phyloP scores from a whole-genome alignment of 2,113 vertebrate genomes.

The Fukomys damarensis region DNA sequence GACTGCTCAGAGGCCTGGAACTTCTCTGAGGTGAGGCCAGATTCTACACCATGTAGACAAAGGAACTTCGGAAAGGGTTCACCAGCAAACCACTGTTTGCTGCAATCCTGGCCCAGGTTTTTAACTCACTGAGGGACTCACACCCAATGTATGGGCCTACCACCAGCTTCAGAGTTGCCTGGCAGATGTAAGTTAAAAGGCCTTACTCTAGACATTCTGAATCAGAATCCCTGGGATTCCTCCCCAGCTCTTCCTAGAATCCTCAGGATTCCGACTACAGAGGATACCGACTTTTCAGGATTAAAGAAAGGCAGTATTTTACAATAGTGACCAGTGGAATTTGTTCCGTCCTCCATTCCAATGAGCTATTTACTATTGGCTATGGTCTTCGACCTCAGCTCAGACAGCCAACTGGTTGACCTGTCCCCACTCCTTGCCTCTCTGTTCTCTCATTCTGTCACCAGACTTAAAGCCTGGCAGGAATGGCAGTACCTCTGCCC shows the following conservation, averaged over 20 bases:
- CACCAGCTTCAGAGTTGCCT: background rate
- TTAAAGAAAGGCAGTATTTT: background rate
- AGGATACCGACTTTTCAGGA: background rate
- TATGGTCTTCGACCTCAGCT: background rate
- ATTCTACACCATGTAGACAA: background rate
- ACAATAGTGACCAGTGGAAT: rapidly evolving
- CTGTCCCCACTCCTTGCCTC: background rate
- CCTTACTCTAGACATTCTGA: background rate
- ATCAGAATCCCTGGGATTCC: background rate
- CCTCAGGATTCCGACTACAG: background rate
- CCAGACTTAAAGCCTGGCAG: background rate
- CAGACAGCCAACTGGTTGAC: background rate
- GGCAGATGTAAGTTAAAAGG: background rate
- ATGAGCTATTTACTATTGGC: background rate
- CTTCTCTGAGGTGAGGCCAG: background rate
- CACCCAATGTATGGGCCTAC: background rate
- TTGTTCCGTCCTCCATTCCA: background rate
- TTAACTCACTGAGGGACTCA: background rate
- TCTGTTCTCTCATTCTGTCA: background rate
- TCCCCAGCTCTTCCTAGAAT: background rate
- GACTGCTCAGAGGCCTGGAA: background rate
- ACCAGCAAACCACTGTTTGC: background rate
- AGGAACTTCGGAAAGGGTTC: background rate
- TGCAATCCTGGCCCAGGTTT: background rate
- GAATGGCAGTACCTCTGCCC: background rate